Evolutionary conservation across 2,888 invertebrate genomes (phyloP).

Genomic region (Pseudococcus longispinus): DNA sequence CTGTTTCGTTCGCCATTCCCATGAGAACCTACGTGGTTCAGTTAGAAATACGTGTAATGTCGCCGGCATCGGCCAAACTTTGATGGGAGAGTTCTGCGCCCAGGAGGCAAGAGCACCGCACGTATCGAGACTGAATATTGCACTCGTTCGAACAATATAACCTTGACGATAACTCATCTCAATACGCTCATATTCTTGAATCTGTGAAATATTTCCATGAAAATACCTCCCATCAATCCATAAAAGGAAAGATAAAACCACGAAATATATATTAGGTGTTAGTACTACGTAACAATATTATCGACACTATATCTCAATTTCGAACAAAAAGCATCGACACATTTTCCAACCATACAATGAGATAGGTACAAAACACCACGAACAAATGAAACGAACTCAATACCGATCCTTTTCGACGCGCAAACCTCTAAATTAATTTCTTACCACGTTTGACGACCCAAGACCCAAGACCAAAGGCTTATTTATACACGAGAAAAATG

Average conservation of each 20-base stretch:
- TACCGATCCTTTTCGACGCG: neutral
- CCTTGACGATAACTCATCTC: neutral
- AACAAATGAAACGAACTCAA: neutral
- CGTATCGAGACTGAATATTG: neutral
- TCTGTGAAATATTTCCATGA: neutral
- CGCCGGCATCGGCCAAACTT: neutral
- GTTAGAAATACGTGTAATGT: neutral
- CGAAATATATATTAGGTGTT: no score
- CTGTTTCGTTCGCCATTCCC: neutral
- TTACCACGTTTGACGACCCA: neutral
- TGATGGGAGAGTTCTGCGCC: neutral
- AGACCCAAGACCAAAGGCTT: neutral
- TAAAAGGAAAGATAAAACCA: neutral
- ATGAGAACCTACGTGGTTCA: neutral
- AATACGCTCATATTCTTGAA: neutral
- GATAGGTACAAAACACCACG: neutral
- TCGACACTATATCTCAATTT: neutral
- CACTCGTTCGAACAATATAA: neutral
- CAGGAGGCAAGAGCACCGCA: neutral
- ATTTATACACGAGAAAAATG: slow-evolving; percentile 14
- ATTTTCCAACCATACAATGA: no score
- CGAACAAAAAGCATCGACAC: neutral
- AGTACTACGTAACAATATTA: neutral
- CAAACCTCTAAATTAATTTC: neutral
- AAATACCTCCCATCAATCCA: neutral